phyloP scores from a whole-genome alignment of 2,888 invertebrate species.

The Orthosia gracilis region DNA sequence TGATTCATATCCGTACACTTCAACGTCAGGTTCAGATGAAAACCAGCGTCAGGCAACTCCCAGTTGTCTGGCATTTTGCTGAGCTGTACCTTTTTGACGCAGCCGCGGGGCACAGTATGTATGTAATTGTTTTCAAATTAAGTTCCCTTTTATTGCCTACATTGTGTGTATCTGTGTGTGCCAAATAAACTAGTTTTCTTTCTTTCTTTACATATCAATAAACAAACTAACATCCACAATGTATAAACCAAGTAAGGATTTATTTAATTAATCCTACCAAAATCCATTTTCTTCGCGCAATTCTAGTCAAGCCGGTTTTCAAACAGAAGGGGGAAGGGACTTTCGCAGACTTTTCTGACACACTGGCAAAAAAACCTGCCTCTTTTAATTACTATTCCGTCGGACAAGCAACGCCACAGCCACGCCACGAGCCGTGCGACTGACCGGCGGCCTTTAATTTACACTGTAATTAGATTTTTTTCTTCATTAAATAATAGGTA shows the following conservation, averaged over 20 bases:
- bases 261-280: conserved; percentile 36
- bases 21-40: too few relatives aligned
- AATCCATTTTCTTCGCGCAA: conserved; percentile 46
- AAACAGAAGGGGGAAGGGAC: conserved; percentile 31
- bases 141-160: too few relatives aligned
- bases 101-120: too few relatives aligned
- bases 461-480: conserved; percentile 84
- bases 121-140: too few relatives aligned
- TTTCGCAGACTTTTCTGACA: conserved; percentile 47
- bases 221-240: not conserved
- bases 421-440: conserved; percentile 68
- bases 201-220: too few relatives aligned
- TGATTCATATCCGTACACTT: too few relatives aligned
- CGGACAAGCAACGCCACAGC: conserved; percentile 69
- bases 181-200: too few relatives aligned
- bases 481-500: conserved; percentile 64
- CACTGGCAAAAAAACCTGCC: conserved; percentile 64
- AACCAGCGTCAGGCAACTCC: too few relatives aligned
- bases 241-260: conserved; percentile 9
- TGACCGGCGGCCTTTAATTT: conserved; percentile 80
- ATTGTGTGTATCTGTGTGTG: too few relatives aligned
- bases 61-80: too few relatives aligned
- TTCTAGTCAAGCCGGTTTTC: conserved; percentile 47
- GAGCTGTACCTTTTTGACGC: too few relatives aligned
- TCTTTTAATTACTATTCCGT: conserved; percentile 82